Evolutionary conservation across 2,888 invertebrate genomes (phyloP), one percentile per base, ranked within the genome.

Genomic region (Epirrhoe alternata): DNA sequence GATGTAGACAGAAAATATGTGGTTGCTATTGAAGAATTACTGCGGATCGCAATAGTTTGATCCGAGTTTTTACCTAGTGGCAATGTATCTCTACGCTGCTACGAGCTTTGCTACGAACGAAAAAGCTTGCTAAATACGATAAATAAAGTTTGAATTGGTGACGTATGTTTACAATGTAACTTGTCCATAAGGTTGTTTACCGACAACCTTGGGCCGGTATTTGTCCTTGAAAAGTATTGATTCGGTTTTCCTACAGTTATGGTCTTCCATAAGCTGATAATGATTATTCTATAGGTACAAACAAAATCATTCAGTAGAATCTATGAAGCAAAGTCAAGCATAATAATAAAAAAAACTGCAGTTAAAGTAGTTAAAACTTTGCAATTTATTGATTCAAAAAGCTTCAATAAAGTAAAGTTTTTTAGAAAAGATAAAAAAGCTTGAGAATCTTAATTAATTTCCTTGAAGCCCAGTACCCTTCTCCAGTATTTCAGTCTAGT

Each of bases 1-100:
- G 72, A 76, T 74, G 64, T 75, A 64, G 76, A 76, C 70, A 73
- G 74, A 73, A 79, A 75, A 76, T 77, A 77, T 71, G 64, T 52
- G 61, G 62, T 54, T 71, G 69, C 72, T 54, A 60, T 61, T 67
- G 53, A 68, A 64, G 61, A 64, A 61, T 71, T 70, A 70, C 51
- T 69, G 63, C 24, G 61, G 61, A 64, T 61, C 65, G 31, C 24
- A 17, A 17, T 56, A 35, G 17, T 62, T 61, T 66, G 16, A 57
- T 66, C 61, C 52, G 33, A 56, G 5, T 30, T 51, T 31, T 49
- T 16, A 17, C 14, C 24, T n/a, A 10, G 6, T 30, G 30, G 42
- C 42, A 42, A 42, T 51, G 24, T 24, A 35, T n/a, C 17, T 8
- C n/a, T 31, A 38, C 0, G 2, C 12, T 10, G 31, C 6, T 49